A percentile compares a stretch with the other conserved stretches of the same genome.
phyloP scores from a whole-genome alignment of 1,140 invertebrate genomes.

The Spodoptera litura region DNA sequence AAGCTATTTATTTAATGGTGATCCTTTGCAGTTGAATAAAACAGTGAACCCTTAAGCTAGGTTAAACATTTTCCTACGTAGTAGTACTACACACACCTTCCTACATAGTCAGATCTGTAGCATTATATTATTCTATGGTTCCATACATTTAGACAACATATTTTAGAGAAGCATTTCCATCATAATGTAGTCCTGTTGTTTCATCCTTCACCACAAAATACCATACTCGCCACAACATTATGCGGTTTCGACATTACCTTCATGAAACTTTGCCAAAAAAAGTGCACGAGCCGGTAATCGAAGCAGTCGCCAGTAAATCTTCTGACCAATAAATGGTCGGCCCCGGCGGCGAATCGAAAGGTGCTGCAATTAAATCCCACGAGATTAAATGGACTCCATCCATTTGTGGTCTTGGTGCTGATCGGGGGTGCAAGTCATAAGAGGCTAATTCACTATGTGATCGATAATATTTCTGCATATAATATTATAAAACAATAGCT shows the following conservation, averaged over 20 bases:
- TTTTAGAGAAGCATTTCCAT: not conserved
- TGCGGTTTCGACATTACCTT: conserved; percentile 38
- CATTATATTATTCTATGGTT: too few relatives aligned
- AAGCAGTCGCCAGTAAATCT: conserved; percentile 46
- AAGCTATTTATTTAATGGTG: too few relatives aligned
- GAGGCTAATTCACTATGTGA: not conserved
- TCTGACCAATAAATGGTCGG: conserved; percentile 67
- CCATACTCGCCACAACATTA: not conserved
- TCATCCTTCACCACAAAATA: conserved; percentile 4
- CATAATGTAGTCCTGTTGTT: not conserved
- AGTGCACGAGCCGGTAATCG: conserved; percentile 37
- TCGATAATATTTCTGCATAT: too few relatives aligned
- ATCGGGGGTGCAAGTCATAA: conserved; percentile 48
- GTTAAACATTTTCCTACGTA: too few relatives aligned
- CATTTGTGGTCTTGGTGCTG: conserved; percentile 71
- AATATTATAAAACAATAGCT: too few relatives aligned
- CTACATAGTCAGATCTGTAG: too few relatives aligned
- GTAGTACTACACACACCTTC: too few relatives aligned
- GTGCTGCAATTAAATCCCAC: conserved; percentile 80
- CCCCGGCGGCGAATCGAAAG: conserved; percentile 69
- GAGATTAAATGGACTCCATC: conserved; percentile 79
- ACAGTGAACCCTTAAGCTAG: too few relatives aligned
- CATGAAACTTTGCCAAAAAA: conserved; percentile 11
- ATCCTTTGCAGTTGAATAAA: too few relatives aligned
- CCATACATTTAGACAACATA: too few relatives aligned